Evolutionary conservation across 1,140 invertebrate species (phyloP), one percentile per base, ranked within the genome.

Genomic region (Bombus consobrinus): DNA sequence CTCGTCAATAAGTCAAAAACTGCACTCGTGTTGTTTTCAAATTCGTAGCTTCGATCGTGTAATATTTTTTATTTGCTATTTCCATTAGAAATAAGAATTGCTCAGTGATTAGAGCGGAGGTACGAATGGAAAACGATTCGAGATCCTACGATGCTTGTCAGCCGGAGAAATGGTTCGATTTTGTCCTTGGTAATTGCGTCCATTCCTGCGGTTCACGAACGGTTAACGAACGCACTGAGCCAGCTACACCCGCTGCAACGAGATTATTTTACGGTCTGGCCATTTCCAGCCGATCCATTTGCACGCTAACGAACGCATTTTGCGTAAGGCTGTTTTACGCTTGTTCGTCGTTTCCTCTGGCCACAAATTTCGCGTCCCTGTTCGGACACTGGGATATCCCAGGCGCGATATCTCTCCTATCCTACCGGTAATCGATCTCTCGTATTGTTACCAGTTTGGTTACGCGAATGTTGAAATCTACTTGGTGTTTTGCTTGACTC

Each of bases 231-330:
- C 41, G 41, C 32, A 37, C 25, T n/a, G 28, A n/a, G 10, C 18
- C n/a, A 9, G 47, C 47, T 41, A 41, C 68, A 43, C 0, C 15
- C 13, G 32, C 1, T 64, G 47, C 74, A 39, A 73, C 71, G 34
- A 64, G 64, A 74, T 47, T 72, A 75, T 83, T 87, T 76, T 80
- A 83, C 59, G 57, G 34, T 88, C 39, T 62, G n/a, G 37, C 68
- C 73, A 81, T 88, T 53, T 66, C 71, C 59, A 59, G 15, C 59
- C 81, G 81, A 74, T 81, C 80, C 62, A 73, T 77, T 85, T 32
- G 86, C 57, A 43, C 53, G 66, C 78, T 75, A 84, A 88, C 43
- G 64, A 85, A 81, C 74, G 82, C 62, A 77, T 73, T 88, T 88
- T 62, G 73, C 59, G 62, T 59, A 71, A 87, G 69, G 28, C 25